Conservation (phyloP, 2,888 invertebrate genomes). For the Pegoplata infirma region DNA sequence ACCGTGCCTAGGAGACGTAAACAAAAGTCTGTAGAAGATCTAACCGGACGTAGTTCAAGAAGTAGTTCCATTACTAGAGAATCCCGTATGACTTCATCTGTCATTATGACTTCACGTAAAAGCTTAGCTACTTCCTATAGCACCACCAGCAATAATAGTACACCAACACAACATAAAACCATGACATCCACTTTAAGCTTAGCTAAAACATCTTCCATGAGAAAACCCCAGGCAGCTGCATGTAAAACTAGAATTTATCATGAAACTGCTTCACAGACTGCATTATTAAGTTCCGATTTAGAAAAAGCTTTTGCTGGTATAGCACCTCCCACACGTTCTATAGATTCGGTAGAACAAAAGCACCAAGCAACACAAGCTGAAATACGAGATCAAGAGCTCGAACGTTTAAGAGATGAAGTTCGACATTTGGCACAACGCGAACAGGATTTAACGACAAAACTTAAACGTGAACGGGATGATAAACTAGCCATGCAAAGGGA, state of each 20-base stretch:
- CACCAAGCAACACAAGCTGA: constrained; percentile 83
- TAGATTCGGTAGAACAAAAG: constrained; percentile 79
- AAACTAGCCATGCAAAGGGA: constrained; percentile 87
- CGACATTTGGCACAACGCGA: constrained; percentile 82
- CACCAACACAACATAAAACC: constrained; percentile 66
- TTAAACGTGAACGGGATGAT: constrained; percentile 85
- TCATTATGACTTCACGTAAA: constrained; percentile 71
- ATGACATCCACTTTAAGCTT: constrained; percentile 46
- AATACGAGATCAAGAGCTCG: constrained; percentile 82
- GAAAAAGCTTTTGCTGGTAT: constrained; percentile 85
- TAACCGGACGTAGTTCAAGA: constrained; percentile 77
- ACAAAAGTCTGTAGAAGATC: constrained; percentile 82
- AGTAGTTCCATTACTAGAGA: constrained; percentile 79
- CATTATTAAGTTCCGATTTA: constrained; percentile 85
- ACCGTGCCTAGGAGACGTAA: constrained; percentile 87
- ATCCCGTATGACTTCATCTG: constrained; percentile 76
- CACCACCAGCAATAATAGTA: constrained; percentile 37
- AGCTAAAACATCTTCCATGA: constrained; percentile 53
- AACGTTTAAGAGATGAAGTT: constrained; percentile 81
- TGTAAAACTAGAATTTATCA: constrained; percentile 86
- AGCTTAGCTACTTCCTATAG: constrained; percentile 65
- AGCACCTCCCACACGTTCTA: constrained; percentile 70
- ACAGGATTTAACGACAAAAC: constrained; percentile 80
- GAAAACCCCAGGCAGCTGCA: constrained; percentile 72
- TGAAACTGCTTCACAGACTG: constrained; percentile 88